These are phyloP conservation scores for Ectropis crepuscularia DNA, from an alignment of 2,888 invertebrate genomes.

Conservation along the genomic window DNA sequence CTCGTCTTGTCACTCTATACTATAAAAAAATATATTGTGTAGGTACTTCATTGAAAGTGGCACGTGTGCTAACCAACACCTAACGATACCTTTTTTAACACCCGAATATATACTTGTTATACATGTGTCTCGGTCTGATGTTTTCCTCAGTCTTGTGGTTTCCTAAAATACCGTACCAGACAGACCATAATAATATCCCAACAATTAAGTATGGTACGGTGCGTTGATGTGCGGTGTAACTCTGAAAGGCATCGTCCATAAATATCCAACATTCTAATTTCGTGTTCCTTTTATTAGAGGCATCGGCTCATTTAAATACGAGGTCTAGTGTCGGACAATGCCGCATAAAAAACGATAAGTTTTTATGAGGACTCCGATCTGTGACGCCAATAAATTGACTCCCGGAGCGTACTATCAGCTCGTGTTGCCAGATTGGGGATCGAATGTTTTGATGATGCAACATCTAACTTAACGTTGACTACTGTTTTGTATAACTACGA, in stretches of 20 bases:
- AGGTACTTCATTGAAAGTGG: no score
- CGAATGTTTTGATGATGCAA: no score
- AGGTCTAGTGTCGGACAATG: slow-evolving; percentile 66
- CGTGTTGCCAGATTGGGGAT: slow-evolving; percentile 37
- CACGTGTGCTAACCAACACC: no score
- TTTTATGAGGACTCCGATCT: slow-evolving; percentile 64
- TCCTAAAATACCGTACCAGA: slow-evolving; percentile 10
- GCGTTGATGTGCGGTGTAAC: slow-evolving; percentile 27
- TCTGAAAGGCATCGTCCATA: slow-evolving; percentile 30
- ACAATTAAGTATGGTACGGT: slow-evolving; percentile 20
- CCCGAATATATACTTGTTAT: no score
- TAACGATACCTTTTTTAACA: no score
- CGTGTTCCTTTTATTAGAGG: slow-evolving; percentile 58
- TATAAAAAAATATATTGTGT: no score
- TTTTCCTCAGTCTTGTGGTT: neutral
- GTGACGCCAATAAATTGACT: slow-evolving; percentile 64
- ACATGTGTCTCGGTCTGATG: neutral
- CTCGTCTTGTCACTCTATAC: no score
- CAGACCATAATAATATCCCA: slow-evolving; percentile 16
- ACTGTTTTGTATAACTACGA: no score
- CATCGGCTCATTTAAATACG: slow-evolving; percentile 63
- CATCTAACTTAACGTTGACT: no score
- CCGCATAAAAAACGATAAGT: slow-evolving; percentile 56
- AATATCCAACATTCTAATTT: slow-evolving; percentile 51
- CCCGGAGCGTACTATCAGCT: slow-evolving; percentile 46